Base-by-base conservation (phyloP, 2,888 invertebrate species). In the Eupeodes latifasciatus region DNA sequence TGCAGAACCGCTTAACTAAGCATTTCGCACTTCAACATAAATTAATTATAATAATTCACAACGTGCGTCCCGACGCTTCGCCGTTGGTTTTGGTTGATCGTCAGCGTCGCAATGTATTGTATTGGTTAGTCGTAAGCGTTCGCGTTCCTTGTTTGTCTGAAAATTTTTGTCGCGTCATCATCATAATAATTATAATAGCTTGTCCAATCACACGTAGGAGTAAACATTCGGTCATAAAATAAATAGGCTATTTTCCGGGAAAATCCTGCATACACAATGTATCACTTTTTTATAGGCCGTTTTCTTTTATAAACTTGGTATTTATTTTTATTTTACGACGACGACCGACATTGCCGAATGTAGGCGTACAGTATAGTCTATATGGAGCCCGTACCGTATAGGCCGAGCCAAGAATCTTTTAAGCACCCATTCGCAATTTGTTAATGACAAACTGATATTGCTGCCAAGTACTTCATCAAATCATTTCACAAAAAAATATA, bases 391-490 rank as follows among this genome's bases (percentile, higher is more conserved):
- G 51, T 51, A 66, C 75, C 55, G 55, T 19, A 55, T 55, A 71
- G 71, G 71, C 64, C 40, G 51, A 57, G 76, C 75, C 55, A 66
- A 72, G 74, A 62, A 59, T 53, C 51, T 55, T 59, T 75, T 36
- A 62, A 47, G 62, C 84, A 62, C 83, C 83, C 83, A 84, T 78
- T 55, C 47, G 66, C 81, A 85, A 81, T 88, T 85, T 85, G 81
- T 79, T 78, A 81, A 81, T 81, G 85, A 81, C 88, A 88, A 85
- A 81, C 71, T 71, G 85, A 85, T 85, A 77, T 53, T 49, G 62
- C 77, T 81, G 85, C 74, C 81, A 84, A 85, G 85, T 85, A 75
- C 85, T 81, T 81, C 81, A 75, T 75, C 72, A 64, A 88, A 77
- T 87, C 53, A 69, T 62, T 77, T 69, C 53, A 51, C 66, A 36